Evolutionary conservation across 2,797 vertebrate genomes (phyloP).

Genomic region (Cuculus canorus): DNA sequence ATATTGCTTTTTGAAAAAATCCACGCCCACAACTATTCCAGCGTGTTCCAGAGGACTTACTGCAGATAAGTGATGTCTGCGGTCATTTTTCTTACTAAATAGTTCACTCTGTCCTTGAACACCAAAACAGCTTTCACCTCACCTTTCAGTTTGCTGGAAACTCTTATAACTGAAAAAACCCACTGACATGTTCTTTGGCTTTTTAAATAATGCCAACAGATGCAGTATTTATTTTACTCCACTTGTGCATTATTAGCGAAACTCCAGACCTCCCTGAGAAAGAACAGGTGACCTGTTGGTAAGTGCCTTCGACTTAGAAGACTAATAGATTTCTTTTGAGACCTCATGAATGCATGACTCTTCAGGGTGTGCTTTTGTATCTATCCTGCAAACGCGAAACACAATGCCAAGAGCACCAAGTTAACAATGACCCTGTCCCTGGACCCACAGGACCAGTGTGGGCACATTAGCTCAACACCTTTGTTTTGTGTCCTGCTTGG

Average conservation of each 20-base stretch:
- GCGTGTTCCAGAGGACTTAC: not conserved
- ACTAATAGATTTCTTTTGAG: not conserved
- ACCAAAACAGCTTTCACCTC: not conserved
- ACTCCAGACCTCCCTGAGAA: not conserved
- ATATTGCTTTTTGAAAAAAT: not conserved
- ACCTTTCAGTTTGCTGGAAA: not conserved
- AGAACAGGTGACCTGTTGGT: not conserved
- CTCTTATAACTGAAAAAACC: not conserved
- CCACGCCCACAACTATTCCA: not conserved
- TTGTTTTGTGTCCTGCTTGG: not conserved
- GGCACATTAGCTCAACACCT: not conserved
- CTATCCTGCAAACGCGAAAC: fast-evolving
- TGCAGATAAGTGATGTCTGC: not conserved
- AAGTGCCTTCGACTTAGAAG: not conserved
- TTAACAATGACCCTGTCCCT: not conserved
- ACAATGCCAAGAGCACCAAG: not conserved
- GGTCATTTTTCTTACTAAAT: not conserved
- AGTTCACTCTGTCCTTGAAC: not conserved
- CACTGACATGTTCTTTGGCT: not conserved
- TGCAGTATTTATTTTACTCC: not conserved
- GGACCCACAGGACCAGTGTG: not conserved
- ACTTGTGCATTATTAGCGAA: not conserved
- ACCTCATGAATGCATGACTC: fast-evolving
- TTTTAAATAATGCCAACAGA: not conserved
- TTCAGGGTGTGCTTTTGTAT: fast-evolving